A percentile compares a stretch with the other conserved stretches of the same genome.
Evolutionary conservation across 2,113 vertebrate species (phyloP).

Genomic region (Megalops atlanticus): DNA sequence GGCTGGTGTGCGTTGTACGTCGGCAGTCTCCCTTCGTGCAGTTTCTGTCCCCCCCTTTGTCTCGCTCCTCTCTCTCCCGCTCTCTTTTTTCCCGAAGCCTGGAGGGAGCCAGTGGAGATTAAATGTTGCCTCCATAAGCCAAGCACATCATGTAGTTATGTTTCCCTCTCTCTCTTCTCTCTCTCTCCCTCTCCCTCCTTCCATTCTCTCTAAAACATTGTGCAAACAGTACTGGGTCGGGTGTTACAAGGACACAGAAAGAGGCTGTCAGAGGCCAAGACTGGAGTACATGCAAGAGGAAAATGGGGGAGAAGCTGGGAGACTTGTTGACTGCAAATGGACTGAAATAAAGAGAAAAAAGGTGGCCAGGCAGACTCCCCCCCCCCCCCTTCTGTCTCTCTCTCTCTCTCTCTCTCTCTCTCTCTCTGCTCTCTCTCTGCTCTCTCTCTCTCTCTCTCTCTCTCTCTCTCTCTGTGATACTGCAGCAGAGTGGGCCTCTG

Average conservation of each 20-base stretch:
- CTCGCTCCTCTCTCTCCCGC: slow-evolving; percentile 62
- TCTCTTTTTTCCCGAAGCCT: slow-evolving; percentile 79
- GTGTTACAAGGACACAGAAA: slow-evolving; percentile 41
- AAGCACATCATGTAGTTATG: slow-evolving; percentile 88
- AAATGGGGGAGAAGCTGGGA: slow-evolving; percentile 58
- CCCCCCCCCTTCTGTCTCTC: slow-evolving; percentile 55
- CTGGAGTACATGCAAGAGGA: slow-evolving; percentile 40
- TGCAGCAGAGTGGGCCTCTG: slow-evolving; percentile 63
- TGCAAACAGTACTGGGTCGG: slow-evolving; percentile 65
- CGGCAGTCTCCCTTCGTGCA: slow-evolving; percentile 76
- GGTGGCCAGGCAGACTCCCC: too few relatives aligned
- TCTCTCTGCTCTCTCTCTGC: slow-evolving; percentile 31
- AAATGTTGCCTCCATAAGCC: slow-evolving; percentile 95
- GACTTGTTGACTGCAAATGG: slow-evolving; percentile 51
- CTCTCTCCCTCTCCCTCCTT: slow-evolving; percentile 38
- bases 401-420: slow-evolving; percentile 38
- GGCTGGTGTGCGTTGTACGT: slow-evolving; percentile 80
- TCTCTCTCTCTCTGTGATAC: slow-evolving; percentile 49
- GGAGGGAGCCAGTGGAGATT: slow-evolving; percentile 90
- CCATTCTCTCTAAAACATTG: slow-evolving; percentile 48
- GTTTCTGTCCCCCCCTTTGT: slow-evolving; percentile 48
- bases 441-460: slow-evolving; percentile 40
- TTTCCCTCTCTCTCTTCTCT: slow-evolving; percentile 43
- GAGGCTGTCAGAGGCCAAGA: slow-evolving; percentile 1
- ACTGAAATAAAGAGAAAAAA: slow-evolving; percentile 38